These are phyloP conservation scores for Siderastrea radians DNA, from an alignment of 92 coral and sea anemone genomes.

Conservation along the genomic window DNA sequence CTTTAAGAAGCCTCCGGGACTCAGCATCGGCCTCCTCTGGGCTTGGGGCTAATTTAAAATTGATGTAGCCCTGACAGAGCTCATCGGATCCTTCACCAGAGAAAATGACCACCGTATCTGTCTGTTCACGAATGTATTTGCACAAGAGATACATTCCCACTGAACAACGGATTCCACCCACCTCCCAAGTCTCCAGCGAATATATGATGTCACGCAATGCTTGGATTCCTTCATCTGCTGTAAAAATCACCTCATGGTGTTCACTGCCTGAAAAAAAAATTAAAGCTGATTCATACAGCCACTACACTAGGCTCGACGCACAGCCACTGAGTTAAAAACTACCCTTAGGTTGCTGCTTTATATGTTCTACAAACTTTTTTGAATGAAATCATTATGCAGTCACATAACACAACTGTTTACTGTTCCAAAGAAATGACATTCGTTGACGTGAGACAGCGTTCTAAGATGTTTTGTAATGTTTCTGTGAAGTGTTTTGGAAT, in stretches of 20 bases:
- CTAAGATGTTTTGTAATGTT: too few relatives aligned
- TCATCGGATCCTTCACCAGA: slow-evolving; percentile 73
- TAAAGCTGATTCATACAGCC: neutral
- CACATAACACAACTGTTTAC: too few relatives aligned
- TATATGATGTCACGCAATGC: slow-evolving; percentile 57
- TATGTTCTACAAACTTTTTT: too few relatives aligned
- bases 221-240: slow-evolving; percentile 68
- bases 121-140: slow-evolving; percentile 67
- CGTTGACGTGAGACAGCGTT: too few relatives aligned
- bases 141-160: slow-evolving; percentile 41
- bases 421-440: too few relatives aligned
- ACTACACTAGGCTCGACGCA: too few relatives aligned
- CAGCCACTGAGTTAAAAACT: too few relatives aligned
- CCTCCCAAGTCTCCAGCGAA: slow-evolving; percentile 69
- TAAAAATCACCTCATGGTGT: slow-evolving; percentile 69
- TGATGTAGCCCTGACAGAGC: slow-evolving; percentile 62
- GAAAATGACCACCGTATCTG: slow-evolving; percentile 61
- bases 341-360: too few relatives aligned
- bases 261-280: slow-evolving; percentile 56
- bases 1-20: slow-evolving; percentile 61
- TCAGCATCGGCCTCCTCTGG: slow-evolving; percentile 70
- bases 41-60: slow-evolving; percentile 67
- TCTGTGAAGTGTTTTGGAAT: too few relatives aligned
- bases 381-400: too few relatives aligned
- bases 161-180: slow-evolving; percentile 36